Evolutionary conservation across 1,140 invertebrate species (phyloP).

Genomic region (Linepithema humile): DNA sequence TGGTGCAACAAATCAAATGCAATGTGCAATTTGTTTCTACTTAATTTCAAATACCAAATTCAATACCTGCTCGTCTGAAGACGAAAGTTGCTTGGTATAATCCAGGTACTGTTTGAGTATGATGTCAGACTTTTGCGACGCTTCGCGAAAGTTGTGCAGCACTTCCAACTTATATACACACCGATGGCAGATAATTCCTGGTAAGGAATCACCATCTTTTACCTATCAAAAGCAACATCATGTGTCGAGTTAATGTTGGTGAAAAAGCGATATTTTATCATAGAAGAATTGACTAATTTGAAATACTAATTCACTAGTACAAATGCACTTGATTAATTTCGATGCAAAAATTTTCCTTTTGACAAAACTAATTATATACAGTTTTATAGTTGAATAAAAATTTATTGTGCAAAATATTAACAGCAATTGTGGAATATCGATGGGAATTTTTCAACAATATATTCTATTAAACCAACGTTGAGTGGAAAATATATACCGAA

Average conservation of each 20-base stretch:
- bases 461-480: background rate
- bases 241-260: background rate
- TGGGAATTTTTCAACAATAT: background rate
- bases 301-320: no score
- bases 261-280: background rate
- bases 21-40: background rate
- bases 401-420: no score
- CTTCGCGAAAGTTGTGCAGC: constrained; percentile 83
- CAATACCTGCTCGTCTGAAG: constrained; percentile 79
- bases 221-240: constrained; percentile 77
- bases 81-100: constrained; percentile 82
- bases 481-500: no score
- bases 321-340: background rate
- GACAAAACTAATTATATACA: background rate
- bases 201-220: constrained; percentile 83
- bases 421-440: no score
- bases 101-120: constrained; percentile 85
- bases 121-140: constrained; percentile 83
- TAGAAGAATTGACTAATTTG: no score
- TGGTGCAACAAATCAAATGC: background rate
- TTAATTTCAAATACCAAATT: background rate
- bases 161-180: constrained; percentile 84
- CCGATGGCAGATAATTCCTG: constrained; percentile 83
- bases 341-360: background rate
- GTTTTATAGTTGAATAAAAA: background rate